phyloP scores from a whole-genome alignment of 53 echinoderm and acorn worm genomes.

The Holothuria leucospilota region DNA sequence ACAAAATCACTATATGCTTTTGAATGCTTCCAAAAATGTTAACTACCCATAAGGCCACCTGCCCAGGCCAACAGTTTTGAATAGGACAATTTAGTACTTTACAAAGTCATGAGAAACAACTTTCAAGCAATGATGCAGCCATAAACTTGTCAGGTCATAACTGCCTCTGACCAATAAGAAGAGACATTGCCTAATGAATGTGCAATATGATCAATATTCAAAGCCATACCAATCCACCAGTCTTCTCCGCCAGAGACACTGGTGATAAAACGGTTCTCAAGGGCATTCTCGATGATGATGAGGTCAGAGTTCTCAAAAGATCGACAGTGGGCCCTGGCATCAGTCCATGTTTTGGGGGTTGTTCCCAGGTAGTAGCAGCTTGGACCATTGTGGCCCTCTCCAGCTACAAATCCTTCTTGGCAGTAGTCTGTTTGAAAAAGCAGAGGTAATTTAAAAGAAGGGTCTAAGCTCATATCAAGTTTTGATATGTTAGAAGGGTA shows the following conservation, averaged over 20 bases:
- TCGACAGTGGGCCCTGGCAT: slow-evolving; percentile 79
- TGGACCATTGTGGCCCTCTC: slow-evolving; percentile 48
- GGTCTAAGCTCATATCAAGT: no score
- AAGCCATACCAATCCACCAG: slow-evolving; percentile 80
- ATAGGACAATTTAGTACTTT: no score
- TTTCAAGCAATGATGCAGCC: no score
- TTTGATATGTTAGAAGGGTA: no score
- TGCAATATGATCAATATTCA: not conserved
- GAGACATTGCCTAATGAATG: not conserved
- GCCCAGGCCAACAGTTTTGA: no score
- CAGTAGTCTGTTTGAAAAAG: slow-evolving; percentile 63
- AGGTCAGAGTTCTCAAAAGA: slow-evolving; percentile 73
- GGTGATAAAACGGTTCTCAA: slow-evolving; percentile 69
- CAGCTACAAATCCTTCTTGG: slow-evolving; percentile 70
- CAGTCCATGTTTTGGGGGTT: slow-evolving; percentile 57
- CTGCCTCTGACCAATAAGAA: not conserved
- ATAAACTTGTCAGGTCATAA: not conserved
- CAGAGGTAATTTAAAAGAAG: not conserved
- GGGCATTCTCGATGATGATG: slow-evolving; percentile 76
- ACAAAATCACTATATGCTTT: no score
- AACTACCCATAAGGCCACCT: no score
- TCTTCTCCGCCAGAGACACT: slow-evolving; percentile 61
- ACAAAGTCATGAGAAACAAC: no score
- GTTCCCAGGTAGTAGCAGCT: slow-evolving; percentile 76
- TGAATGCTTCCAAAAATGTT: no score